These are phyloP conservation scores for Lepisosteus oculatus DNA, from an alignment of 2,113 vertebrate species.

Conservation along the genomic window DNA sequence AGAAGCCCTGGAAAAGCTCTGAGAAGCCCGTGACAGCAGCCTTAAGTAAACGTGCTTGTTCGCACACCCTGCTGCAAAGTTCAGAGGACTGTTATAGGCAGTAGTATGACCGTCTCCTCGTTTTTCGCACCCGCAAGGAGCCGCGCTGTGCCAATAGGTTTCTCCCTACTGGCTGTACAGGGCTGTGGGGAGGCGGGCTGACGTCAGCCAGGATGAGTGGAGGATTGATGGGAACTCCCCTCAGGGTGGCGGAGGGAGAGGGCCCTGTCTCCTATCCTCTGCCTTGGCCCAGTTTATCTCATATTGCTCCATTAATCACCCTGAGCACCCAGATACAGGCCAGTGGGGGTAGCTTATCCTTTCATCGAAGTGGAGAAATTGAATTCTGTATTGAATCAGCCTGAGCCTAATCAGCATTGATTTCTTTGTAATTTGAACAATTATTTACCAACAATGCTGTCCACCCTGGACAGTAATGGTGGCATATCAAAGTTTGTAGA, in stretches of 20 bases:
- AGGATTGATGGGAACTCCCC: not conserved
- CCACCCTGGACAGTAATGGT: too few species aligned
- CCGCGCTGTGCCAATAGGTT: constrained; percentile 10
- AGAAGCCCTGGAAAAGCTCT: too few species aligned
- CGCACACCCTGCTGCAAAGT: too few species aligned
- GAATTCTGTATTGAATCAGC: constrained; percentile 44
- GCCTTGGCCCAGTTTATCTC: constrained; percentile 59
- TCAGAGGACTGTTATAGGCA: not conserved
- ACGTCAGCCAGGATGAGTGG: not conserved
- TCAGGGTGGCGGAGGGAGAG: not conserved
- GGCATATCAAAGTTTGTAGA: too few species aligned
- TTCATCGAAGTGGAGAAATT: constrained; percentile 58
- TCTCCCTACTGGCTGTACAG: constrained; percentile 4
- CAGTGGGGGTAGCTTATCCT: constrained; percentile 32
- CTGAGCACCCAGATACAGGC: constrained; percentile 19
- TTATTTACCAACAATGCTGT: constrained; percentile 24
- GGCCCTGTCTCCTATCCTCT: not conserved
- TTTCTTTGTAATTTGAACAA: constrained; percentile 36
- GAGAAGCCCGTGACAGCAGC: too few species aligned
- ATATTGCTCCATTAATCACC: constrained; percentile 59
- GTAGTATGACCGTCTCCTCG: constrained; percentile 1
- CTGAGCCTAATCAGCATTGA: constrained; percentile 47
- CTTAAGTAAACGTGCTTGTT: too few species aligned
- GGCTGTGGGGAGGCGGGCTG: not conserved
- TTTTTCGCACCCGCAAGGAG: constrained; percentile 2